phyloP scores from a whole-genome alignment of 2,888 invertebrate genomes.

The Harpalus rufipes region DNA sequence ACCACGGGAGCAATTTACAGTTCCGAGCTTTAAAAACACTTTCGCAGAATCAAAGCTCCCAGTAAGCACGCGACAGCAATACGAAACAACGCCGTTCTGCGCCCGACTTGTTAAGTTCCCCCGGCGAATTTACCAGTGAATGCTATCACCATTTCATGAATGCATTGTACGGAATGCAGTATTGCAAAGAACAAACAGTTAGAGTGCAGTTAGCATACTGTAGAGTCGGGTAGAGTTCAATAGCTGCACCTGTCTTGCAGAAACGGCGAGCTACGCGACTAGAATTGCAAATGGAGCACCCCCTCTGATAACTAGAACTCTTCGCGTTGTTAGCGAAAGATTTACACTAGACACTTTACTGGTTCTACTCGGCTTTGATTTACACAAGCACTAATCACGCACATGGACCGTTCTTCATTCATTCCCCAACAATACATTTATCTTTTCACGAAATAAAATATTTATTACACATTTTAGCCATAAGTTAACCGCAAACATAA shows the following conservation, averaged over 20 bases:
- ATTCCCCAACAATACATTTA: not conserved
- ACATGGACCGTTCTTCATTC: not conserved
- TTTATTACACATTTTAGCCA: not conserved
- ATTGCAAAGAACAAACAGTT: conserved; percentile 60
- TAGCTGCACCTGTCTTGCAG: conserved; percentile 60
- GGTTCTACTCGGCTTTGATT: conserved; percentile 26
- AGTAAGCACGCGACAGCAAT: conserved; percentile 48
- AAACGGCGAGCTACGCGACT: conserved; percentile 50
- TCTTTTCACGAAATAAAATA: conserved; percentile 10
- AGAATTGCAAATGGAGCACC: conserved; percentile 60
- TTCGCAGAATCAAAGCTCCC: conserved; percentile 53
- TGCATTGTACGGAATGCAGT: conserved; percentile 29
- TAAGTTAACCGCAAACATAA: conserved; percentile 2
- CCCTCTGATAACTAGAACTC: conserved; percentile 42
- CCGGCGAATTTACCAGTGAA: not conserved
- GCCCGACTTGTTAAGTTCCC: conserved; percentile 7
- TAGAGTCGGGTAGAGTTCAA: conserved; percentile 44
- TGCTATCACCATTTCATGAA: conserved; percentile 38
- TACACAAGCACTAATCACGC: conserved; percentile 24
- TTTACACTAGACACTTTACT: conserved; percentile 44
- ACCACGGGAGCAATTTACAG: conserved; percentile 51
- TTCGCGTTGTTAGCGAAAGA: conserved; percentile 51
- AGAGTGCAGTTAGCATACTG: conserved; percentile 66
- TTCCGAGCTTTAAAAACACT: conserved; percentile 56
- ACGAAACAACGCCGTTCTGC: conserved; percentile 39